Conservation (phyloP, 2,113 vertebrate species). For the Eurypyga helias region DNA sequence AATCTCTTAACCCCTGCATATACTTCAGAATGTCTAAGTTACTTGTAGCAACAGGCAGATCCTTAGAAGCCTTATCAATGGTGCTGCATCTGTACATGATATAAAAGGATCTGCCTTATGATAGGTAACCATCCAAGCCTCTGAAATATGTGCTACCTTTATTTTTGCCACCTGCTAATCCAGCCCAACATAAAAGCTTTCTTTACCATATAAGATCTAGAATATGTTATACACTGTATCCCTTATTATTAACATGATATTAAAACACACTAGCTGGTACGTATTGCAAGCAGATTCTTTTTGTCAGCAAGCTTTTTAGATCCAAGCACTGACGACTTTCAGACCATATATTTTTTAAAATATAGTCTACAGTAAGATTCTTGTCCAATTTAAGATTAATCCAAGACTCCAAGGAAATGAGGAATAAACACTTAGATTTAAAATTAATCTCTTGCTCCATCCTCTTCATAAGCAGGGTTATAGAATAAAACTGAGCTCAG, state of each 20-base stretch:
- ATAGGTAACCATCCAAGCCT: neutral
- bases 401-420: neutral
- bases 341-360: neutral
- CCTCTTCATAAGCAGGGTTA: neutral
- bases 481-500: neutral
- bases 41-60: neutral
- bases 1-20: neutral
- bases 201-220: neutral
- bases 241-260: neutral
- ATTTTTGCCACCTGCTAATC: neutral
- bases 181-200: neutral
- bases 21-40: neutral
- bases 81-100: neutral
- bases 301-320: conserved; percentile 19
- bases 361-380: neutral
- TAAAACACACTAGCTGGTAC: neutral
- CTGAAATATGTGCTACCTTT: neutral
- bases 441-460: neutral
- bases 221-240: neutral
- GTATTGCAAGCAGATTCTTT: conserved; percentile 55
- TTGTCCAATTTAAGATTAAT: neutral
- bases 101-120: neutral
- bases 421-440: neutral
- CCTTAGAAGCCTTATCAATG: neutral
- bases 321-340: neutral